Percentiles rank a stretch among this genome's conserved stretches.
These are phyloP conservation scores for Ormyrus thymus DNA, from an alignment of 2,888 invertebrate genomes.

Conservation along the genomic window DNA sequence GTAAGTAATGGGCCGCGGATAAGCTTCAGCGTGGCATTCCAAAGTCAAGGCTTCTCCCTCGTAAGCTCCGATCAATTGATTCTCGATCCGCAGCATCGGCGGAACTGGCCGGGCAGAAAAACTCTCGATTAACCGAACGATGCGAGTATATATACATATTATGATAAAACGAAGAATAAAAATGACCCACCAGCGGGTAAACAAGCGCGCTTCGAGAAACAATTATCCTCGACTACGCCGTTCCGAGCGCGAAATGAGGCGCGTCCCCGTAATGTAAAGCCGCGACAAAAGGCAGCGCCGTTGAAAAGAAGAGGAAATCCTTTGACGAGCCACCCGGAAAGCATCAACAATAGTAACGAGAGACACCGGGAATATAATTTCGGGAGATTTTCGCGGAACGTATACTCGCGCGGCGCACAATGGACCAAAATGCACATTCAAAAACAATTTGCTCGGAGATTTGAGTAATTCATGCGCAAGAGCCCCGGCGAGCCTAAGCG, in stretches of 20 bases:
- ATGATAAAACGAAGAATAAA: not conserved
- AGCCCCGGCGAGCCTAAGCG: slow-evolving; percentile 3
- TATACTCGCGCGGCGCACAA: not conserved
- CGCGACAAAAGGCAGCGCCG: not conserved
- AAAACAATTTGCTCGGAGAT: slow-evolving; percentile 47
- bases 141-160: not conserved
- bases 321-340: slow-evolving; percentile 30
- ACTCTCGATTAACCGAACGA: not conserved
- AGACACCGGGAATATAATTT: slow-evolving; percentile 12
- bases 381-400: not conserved
- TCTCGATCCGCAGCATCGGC: slow-evolving; percentile 77
- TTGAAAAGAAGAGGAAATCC: slow-evolving; percentile 16
- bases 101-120: slow-evolving; percentile 71
- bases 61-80: slow-evolving; percentile 77
- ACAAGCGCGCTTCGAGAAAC: not conserved
- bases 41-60: slow-evolving; percentile 75
- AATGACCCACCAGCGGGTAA: not conserved
- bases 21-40: slow-evolving; percentile 77
- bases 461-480: slow-evolving; percentile 37
- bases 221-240: not conserved
- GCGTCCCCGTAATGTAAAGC: not conserved
- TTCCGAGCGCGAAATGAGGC: not conserved
- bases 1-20: slow-evolving; percentile 77
- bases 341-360: slow-evolving; percentile 29
- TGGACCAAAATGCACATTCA: slow-evolving; percentile 33